These are phyloP conservation scores for Hymenopus coronatus DNA, from an alignment of 2,888 invertebrate species.

Conservation along the genomic window DNA sequence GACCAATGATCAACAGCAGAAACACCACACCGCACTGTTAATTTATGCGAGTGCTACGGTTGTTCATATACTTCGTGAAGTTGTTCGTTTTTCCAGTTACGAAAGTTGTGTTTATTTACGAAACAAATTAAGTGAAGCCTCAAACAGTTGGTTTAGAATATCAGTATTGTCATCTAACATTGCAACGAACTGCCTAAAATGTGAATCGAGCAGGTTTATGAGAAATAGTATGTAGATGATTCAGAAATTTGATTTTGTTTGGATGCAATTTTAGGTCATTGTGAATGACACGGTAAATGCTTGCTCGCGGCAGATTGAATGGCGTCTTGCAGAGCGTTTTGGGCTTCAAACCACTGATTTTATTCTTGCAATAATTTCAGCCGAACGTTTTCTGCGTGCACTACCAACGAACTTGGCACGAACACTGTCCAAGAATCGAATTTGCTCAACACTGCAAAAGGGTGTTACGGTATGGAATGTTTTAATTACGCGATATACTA, in stretches of 20 bases:
- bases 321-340: too few relatives aligned
- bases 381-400: background rate
- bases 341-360: too few relatives aligned
- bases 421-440: background rate
- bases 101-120: too few relatives aligned
- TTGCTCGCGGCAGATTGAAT: background rate
- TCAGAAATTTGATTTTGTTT: background rate
- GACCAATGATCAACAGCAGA: too few relatives aligned
- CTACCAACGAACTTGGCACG: background rate
- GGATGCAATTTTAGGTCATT: background rate
- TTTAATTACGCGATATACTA: background rate
- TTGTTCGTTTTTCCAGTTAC: too few relatives aligned
- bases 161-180: background rate
- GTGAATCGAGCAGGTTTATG: background rate
- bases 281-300: background rate
- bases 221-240: background rate
- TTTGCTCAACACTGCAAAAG: background rate
- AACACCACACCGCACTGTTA: too few relatives aligned
- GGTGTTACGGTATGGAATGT: background rate
- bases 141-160: background rate
- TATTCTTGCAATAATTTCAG: too few relatives aligned
- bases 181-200: background rate
- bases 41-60: too few relatives aligned
- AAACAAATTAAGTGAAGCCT: too few relatives aligned
- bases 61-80: too few relatives aligned